Percentiles rank a stretch among this genome's conserved stretches.
phyloP scores from a whole-genome alignment of 30 jellyfish, hydroid and myxozoan genomes.

The Aurelia aurita complex sp. Pacific region DNA sequence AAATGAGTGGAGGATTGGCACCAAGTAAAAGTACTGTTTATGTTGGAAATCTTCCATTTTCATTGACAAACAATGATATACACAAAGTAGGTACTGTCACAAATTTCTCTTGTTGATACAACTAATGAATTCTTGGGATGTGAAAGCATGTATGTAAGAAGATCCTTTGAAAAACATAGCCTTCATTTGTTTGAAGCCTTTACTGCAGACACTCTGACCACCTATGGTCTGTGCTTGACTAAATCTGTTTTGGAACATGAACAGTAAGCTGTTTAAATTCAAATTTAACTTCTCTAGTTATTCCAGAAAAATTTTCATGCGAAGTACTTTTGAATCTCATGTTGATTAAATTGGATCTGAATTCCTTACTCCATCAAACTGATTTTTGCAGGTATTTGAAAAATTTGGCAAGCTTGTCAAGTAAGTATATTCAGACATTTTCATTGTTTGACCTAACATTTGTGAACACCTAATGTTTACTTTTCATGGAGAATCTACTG shows the following conservation, averaged over 20 bases:
- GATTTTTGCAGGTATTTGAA: slow-evolving; percentile 71
- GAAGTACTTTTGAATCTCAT: no score
- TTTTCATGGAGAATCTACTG: no score
- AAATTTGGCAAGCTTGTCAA: slow-evolving; percentile 87
- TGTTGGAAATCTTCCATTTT: slow-evolving; percentile 97
- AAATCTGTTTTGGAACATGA: no score
- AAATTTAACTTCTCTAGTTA: no score
- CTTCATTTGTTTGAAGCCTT: background rate
- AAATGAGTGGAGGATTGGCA: slow-evolving; percentile 97
- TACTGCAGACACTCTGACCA: background rate
- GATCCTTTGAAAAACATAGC: background rate
- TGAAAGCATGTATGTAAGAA: no score
- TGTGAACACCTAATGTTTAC: background rate
- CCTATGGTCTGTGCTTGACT: no score
- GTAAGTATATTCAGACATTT: slow-evolving; percentile 16
- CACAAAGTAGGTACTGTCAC: slow-evolving; percentile 70
- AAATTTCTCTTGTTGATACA: no score
- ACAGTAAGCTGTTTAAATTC: no score
- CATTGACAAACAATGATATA: slow-evolving; percentile 89
- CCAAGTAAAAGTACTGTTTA: slow-evolving; percentile 95
- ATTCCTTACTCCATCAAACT: background rate
- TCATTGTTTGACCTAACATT: no score
- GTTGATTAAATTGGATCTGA: no score
- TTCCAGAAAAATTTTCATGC: no score
- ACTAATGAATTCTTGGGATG: no score